Conservation (phyloP, 2,888 invertebrate species). For the Dendrolimus pini region DNA sequence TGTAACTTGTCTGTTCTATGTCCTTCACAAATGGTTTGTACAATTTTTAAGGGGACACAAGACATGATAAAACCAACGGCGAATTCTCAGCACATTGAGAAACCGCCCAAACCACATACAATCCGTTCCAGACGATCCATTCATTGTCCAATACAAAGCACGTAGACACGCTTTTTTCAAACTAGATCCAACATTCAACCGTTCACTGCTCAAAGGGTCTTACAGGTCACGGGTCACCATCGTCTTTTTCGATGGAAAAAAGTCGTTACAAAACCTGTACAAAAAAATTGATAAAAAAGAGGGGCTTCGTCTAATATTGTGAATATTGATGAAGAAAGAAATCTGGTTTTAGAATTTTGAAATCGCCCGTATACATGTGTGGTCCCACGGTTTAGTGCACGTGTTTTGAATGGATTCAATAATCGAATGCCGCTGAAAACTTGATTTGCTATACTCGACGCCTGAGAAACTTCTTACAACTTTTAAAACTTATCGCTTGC, state of each 20-base stretch:
- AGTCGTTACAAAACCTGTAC: constrained; percentile 61
- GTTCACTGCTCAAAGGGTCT: constrained; percentile 51
- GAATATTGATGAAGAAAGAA: constrained; percentile 75
- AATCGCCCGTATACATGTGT: constrained; percentile 53
- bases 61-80: constrained; percentile 1
- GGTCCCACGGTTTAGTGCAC: constrained; percentile 65
- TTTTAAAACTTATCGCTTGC: too few species aligned
- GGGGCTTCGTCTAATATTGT: constrained; percentile 73
- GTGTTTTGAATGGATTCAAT: constrained; percentile 44
- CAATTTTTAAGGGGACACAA: too few species aligned
- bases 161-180: constrained; percentile 64
- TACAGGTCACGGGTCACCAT: constrained; percentile 64
- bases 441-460: constrained; percentile 27
- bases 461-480: constrained; percentile 12
- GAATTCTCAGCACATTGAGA: constrained; percentile 13
- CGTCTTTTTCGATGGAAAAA: constrained; percentile 68
- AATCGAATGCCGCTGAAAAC: constrained; percentile 36
- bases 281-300: constrained; percentile 57
- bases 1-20: too few species aligned
- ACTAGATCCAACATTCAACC: constrained; percentile 54
- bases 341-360: constrained; percentile 55
- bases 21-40: too few species aligned
- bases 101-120: constrained; percentile 45
- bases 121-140: constrained; percentile 49
- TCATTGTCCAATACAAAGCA: constrained; percentile 40